Percentiles rank a stretch among this genome's conserved stretches.
These are phyloP conservation scores for Chloebia gouldiae DNA, from an alignment of 2,113 vertebrate genomes.

Conservation along the genomic window DNA sequence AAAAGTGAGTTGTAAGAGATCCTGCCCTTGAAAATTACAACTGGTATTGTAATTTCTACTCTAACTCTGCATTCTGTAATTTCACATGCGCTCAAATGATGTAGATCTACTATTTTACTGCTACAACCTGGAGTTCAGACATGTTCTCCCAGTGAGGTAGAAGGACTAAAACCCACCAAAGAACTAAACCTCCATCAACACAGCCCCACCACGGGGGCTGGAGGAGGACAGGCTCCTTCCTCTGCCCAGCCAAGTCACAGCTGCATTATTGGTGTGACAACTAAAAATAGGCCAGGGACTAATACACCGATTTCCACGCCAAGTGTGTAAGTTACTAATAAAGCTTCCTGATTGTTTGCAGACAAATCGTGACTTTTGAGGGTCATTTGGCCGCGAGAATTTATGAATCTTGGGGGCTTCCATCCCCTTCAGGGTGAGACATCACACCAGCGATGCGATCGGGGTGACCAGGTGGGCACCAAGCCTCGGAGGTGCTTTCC, in stretches of 20 bases:
- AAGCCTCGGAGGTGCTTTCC: not conserved
- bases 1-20: not conserved
- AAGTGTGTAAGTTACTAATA: not conserved
- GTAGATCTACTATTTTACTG: not conserved
- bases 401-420: not conserved
- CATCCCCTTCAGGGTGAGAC: not conserved
- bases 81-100: not conserved
- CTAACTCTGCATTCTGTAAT: not conserved
- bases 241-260: fast-evolving
- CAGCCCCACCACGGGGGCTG: fast-evolving
- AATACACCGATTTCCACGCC: not conserved
- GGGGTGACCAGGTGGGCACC: not conserved
- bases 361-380: not conserved
- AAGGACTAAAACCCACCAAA: not conserved
- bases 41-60: not conserved
- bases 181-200: not conserved
- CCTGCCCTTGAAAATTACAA: not conserved
- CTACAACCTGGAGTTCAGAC: not conserved
- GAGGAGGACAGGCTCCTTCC: not conserved
- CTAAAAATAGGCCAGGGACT: not conserved
- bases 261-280: not conserved
- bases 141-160: not conserved
- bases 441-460: not conserved
- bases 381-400: not conserved
- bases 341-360: not conserved